Conservation (phyloP, 2,888 invertebrate species). For the Heteromurus nitidus region DNA sequence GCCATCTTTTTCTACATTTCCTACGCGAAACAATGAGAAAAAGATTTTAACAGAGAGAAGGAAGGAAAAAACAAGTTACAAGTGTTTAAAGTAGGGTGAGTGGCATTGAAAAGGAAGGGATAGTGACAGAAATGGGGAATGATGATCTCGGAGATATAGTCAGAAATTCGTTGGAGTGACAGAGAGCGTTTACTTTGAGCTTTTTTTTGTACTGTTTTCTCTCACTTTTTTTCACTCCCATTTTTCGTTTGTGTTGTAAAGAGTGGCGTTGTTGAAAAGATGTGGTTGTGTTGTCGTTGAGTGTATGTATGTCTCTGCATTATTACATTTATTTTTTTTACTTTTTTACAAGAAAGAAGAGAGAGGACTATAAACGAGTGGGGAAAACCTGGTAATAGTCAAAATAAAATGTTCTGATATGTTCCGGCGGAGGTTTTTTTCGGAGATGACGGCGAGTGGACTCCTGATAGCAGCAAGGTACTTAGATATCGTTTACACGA, state of each 20-base stretch:
- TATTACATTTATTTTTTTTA: too few relatives aligned
- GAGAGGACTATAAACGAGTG: too few relatives aligned
- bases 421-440: background rate
- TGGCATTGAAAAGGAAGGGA: constrained; percentile 52
- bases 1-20: background rate
- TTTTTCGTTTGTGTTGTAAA: too few relatives aligned
- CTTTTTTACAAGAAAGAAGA: too few relatives aligned
- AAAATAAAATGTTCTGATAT: constrained; percentile 50
- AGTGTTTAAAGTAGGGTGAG: constrained; percentile 39
- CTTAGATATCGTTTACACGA: constrained; percentile 59
- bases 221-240: too few relatives aligned
- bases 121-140: constrained; percentile 59
- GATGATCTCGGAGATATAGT: constrained; percentile 53
- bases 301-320: too few relatives aligned
- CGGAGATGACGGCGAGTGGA: constrained; percentile 52
- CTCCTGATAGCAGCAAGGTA: constrained; percentile 58
- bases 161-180: constrained; percentile 45
- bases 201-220: background rate
- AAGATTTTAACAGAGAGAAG: background rate
- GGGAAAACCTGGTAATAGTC: constrained; percentile 41
- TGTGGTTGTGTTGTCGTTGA: too few relatives aligned
- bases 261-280: too few relatives aligned
- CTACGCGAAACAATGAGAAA: background rate
- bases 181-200: constrained; percentile 8
- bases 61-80: too few relatives aligned